Conservation (phyloP, 2,888 invertebrate species). For the Apamea epomidion region DNA sequence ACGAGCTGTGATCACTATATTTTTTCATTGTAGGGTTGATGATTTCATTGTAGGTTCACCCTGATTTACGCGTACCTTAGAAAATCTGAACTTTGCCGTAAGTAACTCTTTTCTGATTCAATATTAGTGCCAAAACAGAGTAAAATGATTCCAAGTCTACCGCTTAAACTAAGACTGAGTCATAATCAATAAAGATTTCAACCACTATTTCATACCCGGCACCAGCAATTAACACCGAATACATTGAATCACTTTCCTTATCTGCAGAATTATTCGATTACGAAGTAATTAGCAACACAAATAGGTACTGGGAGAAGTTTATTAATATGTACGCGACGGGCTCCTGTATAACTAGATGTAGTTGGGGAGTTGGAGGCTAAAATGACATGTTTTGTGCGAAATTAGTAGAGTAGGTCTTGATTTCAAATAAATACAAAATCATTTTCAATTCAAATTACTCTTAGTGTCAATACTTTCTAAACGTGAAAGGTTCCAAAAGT, state of each 20-base stretch:
- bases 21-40: too few relatives aligned
- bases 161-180: background rate
- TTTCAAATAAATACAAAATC: too few relatives aligned
- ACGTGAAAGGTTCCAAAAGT: background rate
- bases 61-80: background rate
- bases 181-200: slow-evolving; percentile 31
- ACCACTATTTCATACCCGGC: slow-evolving; percentile 42
- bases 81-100: background rate
- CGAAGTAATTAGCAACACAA: slow-evolving; percentile 52
- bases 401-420: too few relatives aligned
- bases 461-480: background rate
- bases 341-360: slow-evolving; percentile 13
- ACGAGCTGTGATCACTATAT: background rate
- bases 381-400: background rate
- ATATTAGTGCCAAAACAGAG: background rate
- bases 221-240: slow-evolving; percentile 50
- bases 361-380: slow-evolving; percentile 4
- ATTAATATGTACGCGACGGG: slow-evolving; percentile 40
- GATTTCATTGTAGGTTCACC: background rate
- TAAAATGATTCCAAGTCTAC: slow-evolving; percentile 2
- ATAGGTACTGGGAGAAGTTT: slow-evolving; percentile 22
- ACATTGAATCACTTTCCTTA: slow-evolving; percentile 54
- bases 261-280: slow-evolving; percentile 45
- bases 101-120: background rate
- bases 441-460: too few relatives aligned